A percentile compares a stretch with the other conserved stretches of the same genome.
These are phyloP conservation scores for Herminia tarsipennalis DNA, from an alignment of 2,888 invertebrate species.

Conservation along the genomic window DNA sequence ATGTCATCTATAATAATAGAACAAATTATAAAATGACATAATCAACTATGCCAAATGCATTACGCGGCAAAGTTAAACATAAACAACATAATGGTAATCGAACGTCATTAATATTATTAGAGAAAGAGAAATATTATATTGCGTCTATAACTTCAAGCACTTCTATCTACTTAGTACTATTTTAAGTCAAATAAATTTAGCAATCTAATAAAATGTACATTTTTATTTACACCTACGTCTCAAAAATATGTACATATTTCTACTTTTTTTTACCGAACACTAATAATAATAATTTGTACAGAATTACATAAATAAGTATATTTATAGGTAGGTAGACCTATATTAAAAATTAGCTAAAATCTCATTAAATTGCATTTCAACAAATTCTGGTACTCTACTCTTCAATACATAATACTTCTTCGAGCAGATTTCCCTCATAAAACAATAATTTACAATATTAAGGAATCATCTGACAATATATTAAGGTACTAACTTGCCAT, in stretches of 20 bases:
- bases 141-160: neutral
- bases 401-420: too few species aligned
- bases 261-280: constrained; percentile 39
- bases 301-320: constrained; percentile 37
- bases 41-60: too few species aligned
- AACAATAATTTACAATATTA: too few species aligned
- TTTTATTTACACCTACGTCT: constrained; percentile 38
- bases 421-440: neutral
- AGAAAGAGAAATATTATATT: too few species aligned
- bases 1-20: neutral
- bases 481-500: too few species aligned
- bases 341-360: constrained; percentile 40
- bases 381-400: too few species aligned
- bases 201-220: constrained; percentile 9
- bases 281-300: constrained; percentile 36
- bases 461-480: too few species aligned
- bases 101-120: too few species aligned
- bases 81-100: too few species aligned
- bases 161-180: neutral
- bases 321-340: constrained; percentile 9
- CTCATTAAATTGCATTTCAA: constrained; percentile 18
- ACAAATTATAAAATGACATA: neutral
- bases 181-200: neutral
- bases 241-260: constrained; percentile 44
- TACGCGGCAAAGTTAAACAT: too few species aligned